phyloP scores from a whole-genome alignment of 2,113 vertebrate species.

The Odocoileus virginianus region DNA sequence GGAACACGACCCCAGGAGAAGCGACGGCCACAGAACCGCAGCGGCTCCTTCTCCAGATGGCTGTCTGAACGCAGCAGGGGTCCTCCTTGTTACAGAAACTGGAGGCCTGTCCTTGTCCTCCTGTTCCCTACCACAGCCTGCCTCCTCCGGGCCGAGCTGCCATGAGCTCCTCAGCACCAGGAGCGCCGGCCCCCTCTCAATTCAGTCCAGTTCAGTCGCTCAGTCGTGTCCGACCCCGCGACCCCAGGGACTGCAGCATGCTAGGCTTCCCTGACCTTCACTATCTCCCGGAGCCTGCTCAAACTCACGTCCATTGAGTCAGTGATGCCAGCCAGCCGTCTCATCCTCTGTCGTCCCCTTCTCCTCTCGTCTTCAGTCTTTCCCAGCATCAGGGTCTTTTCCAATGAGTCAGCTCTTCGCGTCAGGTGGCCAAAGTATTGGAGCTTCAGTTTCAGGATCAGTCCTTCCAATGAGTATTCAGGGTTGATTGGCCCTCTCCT shows the following conservation, averaged over 20 bases:
- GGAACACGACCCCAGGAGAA: neutral
- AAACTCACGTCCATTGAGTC: neutral
- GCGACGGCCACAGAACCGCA: neutral
- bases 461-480: neutral
- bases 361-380: neutral
- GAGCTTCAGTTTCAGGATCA: neutral
- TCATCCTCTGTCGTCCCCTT: neutral
- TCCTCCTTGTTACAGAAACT: neutral
- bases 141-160: neutral
- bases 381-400: neutral
- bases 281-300: neutral
- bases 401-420: neutral
- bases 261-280: neutral
- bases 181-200: neutral
- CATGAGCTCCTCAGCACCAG: neutral
- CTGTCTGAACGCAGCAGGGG: fast-evolving
- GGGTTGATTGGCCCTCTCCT: neutral
- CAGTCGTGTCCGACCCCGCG: neutral
- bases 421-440: neutral
- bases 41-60: neutral
- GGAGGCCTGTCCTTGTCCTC: fast-evolving
- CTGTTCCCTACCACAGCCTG: no score
- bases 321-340: neutral
- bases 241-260: neutral
- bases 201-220: neutral